Evolutionary conservation across 2,113 vertebrate species (phyloP).

Genomic region (Onychostoma macrolepis): DNA sequence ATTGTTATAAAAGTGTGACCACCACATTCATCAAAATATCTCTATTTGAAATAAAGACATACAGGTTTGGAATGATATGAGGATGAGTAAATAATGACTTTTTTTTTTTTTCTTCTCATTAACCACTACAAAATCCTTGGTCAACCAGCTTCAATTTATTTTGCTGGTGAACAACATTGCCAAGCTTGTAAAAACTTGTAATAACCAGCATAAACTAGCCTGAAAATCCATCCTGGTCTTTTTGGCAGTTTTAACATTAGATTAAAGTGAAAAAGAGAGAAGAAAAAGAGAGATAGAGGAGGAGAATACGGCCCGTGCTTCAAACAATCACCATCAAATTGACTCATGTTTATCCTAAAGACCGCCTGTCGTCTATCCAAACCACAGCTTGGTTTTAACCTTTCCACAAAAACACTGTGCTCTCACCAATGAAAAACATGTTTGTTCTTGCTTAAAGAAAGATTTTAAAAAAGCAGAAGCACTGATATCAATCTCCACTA

Average conservation of each 20-base stretch:
- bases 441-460: conserved; percentile 11
- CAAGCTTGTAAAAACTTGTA: neutral
- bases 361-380: conserved; percentile 29
- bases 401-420: conserved; percentile 11
- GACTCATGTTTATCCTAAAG: conserved; percentile 39
- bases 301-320: neutral
- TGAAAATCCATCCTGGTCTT: neutral
- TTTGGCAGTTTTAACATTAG: neutral
- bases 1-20: neutral
- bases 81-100: neutral
- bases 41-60: neutral
- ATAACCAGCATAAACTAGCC: neutral
- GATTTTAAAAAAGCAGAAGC: neutral
- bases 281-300: neutral
- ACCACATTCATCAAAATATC: neutral
- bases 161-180: neutral
- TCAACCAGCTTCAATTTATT: neutral
- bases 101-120: neutral
- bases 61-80: neutral
- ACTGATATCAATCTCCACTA: neutral
- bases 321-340: conserved; percentile 29
- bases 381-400: conserved; percentile 38
- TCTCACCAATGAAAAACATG: conserved; percentile 1
- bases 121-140: neutral
- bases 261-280: conserved; percentile 23